These are phyloP conservation scores for Ornithoptera alexandrae DNA, from an alignment of 2,888 invertebrate species.

Conservation along the genomic window DNA sequence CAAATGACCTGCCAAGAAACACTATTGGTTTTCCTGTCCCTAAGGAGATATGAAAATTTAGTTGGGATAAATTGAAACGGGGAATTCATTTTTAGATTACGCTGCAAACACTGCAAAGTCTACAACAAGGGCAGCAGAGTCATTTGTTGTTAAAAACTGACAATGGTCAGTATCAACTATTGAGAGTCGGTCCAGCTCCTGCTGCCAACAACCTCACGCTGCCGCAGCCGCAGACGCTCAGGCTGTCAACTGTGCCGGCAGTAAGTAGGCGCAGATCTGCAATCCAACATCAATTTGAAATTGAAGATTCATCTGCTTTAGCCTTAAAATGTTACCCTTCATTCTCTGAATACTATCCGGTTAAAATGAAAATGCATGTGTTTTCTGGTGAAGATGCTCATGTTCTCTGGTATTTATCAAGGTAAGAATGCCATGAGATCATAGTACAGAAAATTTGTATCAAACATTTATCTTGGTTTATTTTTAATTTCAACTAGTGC, in stretches of 20 bases:
- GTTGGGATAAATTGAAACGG: slow-evolving; percentile 56
- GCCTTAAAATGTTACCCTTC: slow-evolving; percentile 4
- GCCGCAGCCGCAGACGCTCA: slow-evolving; percentile 85
- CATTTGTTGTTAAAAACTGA: slow-evolving; percentile 96
- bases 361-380: slow-evolving; percentile 60
- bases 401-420: slow-evolving; percentile 61
- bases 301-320: slow-evolving; percentile 41
- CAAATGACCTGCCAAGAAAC: slow-evolving; percentile 37
- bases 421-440: slow-evolving; percentile 54
- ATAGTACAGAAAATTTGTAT: slow-evolving; percentile 30
- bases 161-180: slow-evolving; percentile 96
- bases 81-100: slow-evolving; percentile 86
- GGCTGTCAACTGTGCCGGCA: slow-evolving; percentile 92
- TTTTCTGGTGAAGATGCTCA: slow-evolving; percentile 63
- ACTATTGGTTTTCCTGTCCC: slow-evolving; percentile 16
- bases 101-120: slow-evolving; percentile 90
- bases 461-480: background rate
- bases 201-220: slow-evolving; percentile 78
- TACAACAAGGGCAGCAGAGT: slow-evolving; percentile 93
- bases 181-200: slow-evolving; percentile 89
- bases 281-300: slow-evolving; percentile 42
- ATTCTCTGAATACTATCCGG: slow-evolving; percentile 43
- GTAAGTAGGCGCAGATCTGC: slow-evolving; percentile 85
- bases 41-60: slow-evolving; percentile 12
- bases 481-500: background rate